A percentile compares a stretch with the other conserved stretches of the same genome.
Conservation (phyloP, 2,888 invertebrate genomes). For the Mallateleia sp. region DNA sequence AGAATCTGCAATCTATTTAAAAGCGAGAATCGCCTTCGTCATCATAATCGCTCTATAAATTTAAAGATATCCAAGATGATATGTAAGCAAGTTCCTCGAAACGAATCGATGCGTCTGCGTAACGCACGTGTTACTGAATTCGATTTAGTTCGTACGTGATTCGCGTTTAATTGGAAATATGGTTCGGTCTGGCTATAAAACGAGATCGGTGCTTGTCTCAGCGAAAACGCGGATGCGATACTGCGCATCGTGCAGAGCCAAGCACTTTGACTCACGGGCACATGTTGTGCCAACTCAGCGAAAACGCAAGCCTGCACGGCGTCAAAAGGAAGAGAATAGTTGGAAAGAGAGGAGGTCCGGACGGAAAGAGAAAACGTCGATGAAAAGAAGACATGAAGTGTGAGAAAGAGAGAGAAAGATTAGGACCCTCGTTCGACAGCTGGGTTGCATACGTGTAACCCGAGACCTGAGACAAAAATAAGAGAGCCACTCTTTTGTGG, state of each 20-base stretch:
- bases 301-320: constrained; percentile 85
- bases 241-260: constrained; percentile 87
- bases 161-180: constrained; percentile 82
- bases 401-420: no score
- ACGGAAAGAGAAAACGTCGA: constrained; percentile 49
- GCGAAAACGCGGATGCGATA: constrained; percentile 88
- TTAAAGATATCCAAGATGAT: constrained; percentile 33
- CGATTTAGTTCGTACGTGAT: constrained; percentile 58
- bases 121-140: constrained; percentile 51
- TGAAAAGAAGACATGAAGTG: no score
- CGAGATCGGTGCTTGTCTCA: constrained; percentile 88
- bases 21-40: constrained; percentile 36
- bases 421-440: no score
- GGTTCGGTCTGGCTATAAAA: constrained; percentile 86
- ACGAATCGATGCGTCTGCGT: constrained; percentile 36
- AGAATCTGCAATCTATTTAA: constrained; percentile 20
- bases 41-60: constrained; percentile 40
- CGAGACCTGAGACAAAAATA: no score
- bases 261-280: constrained; percentile 89
- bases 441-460: no score
- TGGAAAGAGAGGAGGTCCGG: constrained; percentile 29
- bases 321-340: constrained; percentile 75
- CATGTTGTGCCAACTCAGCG: constrained; percentile 89
- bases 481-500: no score
- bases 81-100: constrained; percentile 7